These are phyloP conservation scores for Drosophila miranda DNA, from an alignment of 1,140 invertebrate species.

Conservation along the genomic window DNA sequence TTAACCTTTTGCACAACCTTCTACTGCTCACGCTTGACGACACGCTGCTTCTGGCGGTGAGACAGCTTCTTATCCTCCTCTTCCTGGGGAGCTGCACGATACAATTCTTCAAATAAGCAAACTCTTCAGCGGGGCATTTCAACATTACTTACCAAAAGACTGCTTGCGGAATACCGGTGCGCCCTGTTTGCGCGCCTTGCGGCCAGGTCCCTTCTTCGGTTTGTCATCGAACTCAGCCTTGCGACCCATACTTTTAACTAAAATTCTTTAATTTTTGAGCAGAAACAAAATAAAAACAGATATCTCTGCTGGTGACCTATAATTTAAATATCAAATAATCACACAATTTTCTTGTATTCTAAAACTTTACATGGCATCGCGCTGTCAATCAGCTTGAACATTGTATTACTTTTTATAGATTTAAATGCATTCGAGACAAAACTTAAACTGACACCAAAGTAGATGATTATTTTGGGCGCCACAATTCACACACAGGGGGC, in stretches of 20 bases:
- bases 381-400: slow-evolving; percentile 9
- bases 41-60: slow-evolving; percentile 87
- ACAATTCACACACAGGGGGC: slow-evolving; percentile 54
- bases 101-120: slow-evolving; percentile 4
- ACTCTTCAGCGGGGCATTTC: neutral
- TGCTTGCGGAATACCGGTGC: slow-evolving; percentile 87
- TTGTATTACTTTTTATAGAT: slow-evolving; percentile 21
- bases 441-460: neutral
- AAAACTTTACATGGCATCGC: neutral
- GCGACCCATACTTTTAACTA: slow-evolving; percentile 88
- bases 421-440: neutral
- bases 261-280: slow-evolving; percentile 22
- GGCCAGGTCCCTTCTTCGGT: slow-evolving; percentile 90
- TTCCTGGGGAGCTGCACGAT: slow-evolving; percentile 63
- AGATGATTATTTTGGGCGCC: slow-evolving; percentile 37
- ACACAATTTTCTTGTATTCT: neutral
- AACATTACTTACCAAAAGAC: slow-evolving; percentile 80
- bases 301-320: too few relatives aligned
- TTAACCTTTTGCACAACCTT: slow-evolving; percentile 83
- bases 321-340: too few relatives aligned
- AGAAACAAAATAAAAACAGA: slow-evolving; percentile 23
- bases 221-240: slow-evolving; percentile 91
- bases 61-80: slow-evolving; percentile 85
- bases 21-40: slow-evolving; percentile 85
- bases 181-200: slow-evolving; percentile 92